These are phyloP conservation scores for Nematostella vectensis DNA, from an alignment of 92 coral and sea anemone genomes.

Conservation along the genomic window DNA sequence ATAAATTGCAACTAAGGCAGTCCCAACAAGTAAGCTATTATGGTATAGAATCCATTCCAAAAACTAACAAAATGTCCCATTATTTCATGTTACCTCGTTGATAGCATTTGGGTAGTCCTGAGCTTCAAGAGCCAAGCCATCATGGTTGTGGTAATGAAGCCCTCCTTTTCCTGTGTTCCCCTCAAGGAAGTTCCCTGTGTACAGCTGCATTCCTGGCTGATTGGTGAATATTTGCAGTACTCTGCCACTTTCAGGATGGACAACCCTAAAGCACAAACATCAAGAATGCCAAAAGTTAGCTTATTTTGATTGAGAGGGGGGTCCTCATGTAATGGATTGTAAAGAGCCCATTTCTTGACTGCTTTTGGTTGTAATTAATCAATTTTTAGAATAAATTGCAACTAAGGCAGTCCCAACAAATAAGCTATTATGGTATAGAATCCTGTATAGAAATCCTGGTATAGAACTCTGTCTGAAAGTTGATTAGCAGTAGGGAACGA, in stretches of 20 bases:
- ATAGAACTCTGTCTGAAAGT: too few species aligned
- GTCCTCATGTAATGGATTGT: background rate
- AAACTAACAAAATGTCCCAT: too few species aligned
- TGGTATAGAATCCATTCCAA: too few species aligned
- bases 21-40: too few species aligned
- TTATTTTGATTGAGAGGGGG: background rate
- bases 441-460: too few species aligned
- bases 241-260: conserved; percentile 72
- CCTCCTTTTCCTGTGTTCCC: conserved; percentile 81
- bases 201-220: conserved; percentile 91
- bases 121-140: conserved; percentile 78
- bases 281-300: background rate
- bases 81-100: conserved; percentile 77
- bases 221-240: conserved; percentile 69
- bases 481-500: too few species aligned
- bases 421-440: too few species aligned
- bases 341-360: background rate
- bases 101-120: conserved; percentile 92
- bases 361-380: background rate
- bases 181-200: conserved; percentile 80
- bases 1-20: too few species aligned
- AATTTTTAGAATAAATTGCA: conserved; percentile 4
- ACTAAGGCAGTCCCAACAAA: too few species aligned
- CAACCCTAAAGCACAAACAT: conserved; percentile 33
- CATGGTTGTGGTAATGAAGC: conserved; percentile 58